Evolutionary conservation across 2,888 invertebrate species (phyloP).

Genomic region (Salticus scenicus): DNA sequence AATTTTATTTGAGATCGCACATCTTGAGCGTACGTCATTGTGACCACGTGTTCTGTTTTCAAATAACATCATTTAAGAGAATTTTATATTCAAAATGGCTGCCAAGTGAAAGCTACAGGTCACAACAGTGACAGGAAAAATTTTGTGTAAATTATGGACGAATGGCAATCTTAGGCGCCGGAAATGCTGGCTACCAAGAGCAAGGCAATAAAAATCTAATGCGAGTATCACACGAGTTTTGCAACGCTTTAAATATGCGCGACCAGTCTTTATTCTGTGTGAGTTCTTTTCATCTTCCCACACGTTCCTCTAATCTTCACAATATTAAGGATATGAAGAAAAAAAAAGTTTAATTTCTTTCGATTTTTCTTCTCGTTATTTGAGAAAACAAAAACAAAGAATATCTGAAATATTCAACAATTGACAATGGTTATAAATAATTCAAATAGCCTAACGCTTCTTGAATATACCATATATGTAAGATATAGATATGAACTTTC

Average conservation of each 20-base stretch:
- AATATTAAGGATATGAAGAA: too few species aligned
- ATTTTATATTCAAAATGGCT: background rate
- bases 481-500: too few species aligned
- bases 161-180: background rate
- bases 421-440: too few species aligned
- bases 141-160: background rate
- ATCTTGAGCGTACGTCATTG: background rate
- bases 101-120: background rate
- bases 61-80: background rate
- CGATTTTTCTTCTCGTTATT: too few species aligned
- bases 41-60: background rate
- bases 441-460: too few species aligned
- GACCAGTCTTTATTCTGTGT: too few species aligned
- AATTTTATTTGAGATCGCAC: background rate
- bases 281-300: too few species aligned
- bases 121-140: background rate
- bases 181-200: background rate
- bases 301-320: too few species aligned
- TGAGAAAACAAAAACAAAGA: too few species aligned
- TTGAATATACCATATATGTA: too few species aligned
- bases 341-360: too few species aligned
- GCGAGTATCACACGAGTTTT: background rate
- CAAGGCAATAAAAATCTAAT: background rate
- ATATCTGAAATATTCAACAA: too few species aligned
- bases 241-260: background rate